Base-by-base conservation (phyloP, 2,113 vertebrate genomes). In the Opisthocomus hoazin region DNA sequence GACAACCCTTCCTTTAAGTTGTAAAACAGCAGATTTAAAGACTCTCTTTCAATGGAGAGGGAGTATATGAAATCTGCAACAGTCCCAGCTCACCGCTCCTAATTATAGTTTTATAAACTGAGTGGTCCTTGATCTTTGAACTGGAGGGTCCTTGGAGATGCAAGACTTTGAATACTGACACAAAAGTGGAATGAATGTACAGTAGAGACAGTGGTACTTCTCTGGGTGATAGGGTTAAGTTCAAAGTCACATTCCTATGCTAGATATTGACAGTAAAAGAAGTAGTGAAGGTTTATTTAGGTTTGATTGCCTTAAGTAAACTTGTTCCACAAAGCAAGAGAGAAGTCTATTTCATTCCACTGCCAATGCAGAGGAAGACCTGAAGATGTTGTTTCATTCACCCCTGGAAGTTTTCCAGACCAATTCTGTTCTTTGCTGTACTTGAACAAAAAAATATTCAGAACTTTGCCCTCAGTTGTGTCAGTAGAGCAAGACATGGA, bases 21-120 rank as follows among this genome's bases (percentile, higher is more conserved):
- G 95, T 98, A 98, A 98, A 98, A 30, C 14, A 93, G 89, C 88
- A 98, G 97, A 98, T 98, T 98, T 98, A 98, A 98, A 90, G 96
- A 98, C 97, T 98, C 94, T 79, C 75, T 96, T 96, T 96, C 98
- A 96, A 78, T 82, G 87, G 85, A 95, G 70, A 96, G 46, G 79
- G 80, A 98, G 97, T 98, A 95, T 60, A 98, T 98, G 98, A 98
- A 98, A 97, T 88, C 95, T 87, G 95, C 96, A 94, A 54, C 89
- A 87, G 96, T 97, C 97, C 97, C 96, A 97, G 95, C 91, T 98
- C 95, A 95, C 86, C 76, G 58, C 90, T 96, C 93, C 97, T 98
- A 98, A 98, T 97, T 97, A 92, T 45, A 90, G 24, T 96, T 97
- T 98, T 97, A 98, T 98, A 98, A 97, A 97, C 94, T 96, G 90